Evolutionary conservation across 2,888 invertebrate species (phyloP).

Genomic region (Amphipyra berbera): DNA sequence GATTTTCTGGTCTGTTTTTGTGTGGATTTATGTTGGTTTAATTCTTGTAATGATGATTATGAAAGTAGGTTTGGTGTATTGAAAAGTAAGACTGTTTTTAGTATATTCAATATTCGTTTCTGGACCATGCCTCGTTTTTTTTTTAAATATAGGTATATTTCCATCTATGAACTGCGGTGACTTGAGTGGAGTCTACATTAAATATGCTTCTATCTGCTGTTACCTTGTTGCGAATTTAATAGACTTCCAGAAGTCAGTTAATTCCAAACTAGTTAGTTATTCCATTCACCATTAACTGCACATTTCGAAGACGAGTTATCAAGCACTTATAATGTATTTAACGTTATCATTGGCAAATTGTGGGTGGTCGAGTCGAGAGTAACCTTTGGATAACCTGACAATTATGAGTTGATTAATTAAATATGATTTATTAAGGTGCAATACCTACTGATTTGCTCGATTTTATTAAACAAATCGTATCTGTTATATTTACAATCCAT

Average conservation of each 20-base stretch:
- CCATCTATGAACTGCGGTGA: too few species aligned
- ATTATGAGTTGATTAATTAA: constrained; percentile 12
- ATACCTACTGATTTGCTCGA: not conserved
- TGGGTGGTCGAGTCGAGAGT: constrained; percentile 38
- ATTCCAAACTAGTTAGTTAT: not conserved
- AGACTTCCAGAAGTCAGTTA: not conserved
- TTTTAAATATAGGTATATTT: too few species aligned
- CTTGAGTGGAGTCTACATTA: not conserved
- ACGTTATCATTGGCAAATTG: constrained; percentile 15
- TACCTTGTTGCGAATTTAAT: not conserved
- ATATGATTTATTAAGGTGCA: constrained; percentile 10
- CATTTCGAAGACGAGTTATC: not conserved
- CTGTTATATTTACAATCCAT: too few species aligned
- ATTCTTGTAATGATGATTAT: not conserved
- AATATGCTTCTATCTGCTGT: not conserved
- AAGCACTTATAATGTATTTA: not conserved
- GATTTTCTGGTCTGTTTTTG: not conserved
- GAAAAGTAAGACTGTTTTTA: too few species aligned
- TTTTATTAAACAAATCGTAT: not conserved
- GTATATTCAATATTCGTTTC: too few species aligned
- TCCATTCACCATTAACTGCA: constrained; percentile 3
- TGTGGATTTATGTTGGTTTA: not conserved
- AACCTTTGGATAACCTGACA: constrained; percentile 32
- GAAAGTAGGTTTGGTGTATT: too few species aligned
- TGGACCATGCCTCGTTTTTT: too few species aligned